Conservation (phyloP, 2,888 invertebrate species). For the Blera fallax region DNA sequence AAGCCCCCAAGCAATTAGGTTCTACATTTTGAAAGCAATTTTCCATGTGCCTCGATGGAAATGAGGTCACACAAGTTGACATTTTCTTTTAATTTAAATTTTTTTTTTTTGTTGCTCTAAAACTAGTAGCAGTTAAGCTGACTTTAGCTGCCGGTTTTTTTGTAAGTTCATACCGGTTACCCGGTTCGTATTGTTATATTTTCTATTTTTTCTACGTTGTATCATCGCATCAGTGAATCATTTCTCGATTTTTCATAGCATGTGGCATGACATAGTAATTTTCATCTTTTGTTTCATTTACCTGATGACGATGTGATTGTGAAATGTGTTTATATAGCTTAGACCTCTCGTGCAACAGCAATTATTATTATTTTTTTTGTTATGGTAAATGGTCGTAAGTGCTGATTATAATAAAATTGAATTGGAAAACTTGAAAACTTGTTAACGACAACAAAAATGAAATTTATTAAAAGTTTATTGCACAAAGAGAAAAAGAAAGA, state of each 20-base stretch:
- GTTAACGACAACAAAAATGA: not conserved
- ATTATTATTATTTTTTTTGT: constrained; percentile 23
- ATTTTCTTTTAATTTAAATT: constrained; percentile 16
- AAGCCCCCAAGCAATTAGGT: constrained; percentile 23
- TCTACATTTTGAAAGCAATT: constrained; percentile 29
- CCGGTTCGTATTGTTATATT: not conserved
- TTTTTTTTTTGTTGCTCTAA: not conserved
- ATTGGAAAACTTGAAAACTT: constrained; percentile 9
- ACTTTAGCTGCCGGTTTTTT: not conserved
- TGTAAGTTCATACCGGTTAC: constrained; percentile 4
- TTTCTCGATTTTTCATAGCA: constrained; percentile 27
- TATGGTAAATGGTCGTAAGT: constrained; percentile 8
- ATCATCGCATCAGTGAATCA: constrained; percentile 27
- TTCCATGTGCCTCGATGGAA: constrained; percentile 4
- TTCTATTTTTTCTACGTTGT: not conserved
- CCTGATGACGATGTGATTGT: constrained; percentile 1
- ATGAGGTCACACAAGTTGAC: constrained; percentile 48
- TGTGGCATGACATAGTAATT: constrained; percentile 45
- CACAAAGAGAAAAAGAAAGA: not conserved
- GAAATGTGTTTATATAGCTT: not conserved
- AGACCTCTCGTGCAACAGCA: constrained; percentile 5
- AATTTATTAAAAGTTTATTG: not conserved
- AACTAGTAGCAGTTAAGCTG: not conserved
- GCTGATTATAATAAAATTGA: constrained; percentile 14
- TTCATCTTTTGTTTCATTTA: constrained; percentile 36